phyloP scores from a whole-genome alignment of 2,113 vertebrate species.

The Pholis gunnellus region DNA sequence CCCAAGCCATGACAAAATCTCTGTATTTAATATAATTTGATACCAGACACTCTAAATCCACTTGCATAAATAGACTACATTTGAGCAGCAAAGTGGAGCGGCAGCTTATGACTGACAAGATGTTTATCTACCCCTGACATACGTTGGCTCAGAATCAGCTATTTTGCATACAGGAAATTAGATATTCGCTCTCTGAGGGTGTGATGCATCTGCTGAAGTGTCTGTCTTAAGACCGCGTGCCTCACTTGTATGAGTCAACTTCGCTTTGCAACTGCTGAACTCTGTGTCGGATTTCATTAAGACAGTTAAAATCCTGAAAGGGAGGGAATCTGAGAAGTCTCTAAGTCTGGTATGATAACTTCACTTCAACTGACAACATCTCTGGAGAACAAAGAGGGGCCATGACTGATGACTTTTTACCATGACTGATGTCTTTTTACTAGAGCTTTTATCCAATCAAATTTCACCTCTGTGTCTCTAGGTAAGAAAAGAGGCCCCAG shows the following conservation, averaged over 20 bases:
- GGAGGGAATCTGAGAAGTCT: neutral
- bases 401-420: neutral
- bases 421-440: too few species aligned
- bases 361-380: neutral
- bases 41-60: neutral
- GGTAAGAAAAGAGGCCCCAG: too few species aligned
- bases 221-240: constrained; percentile 4
- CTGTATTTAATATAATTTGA: constrained; percentile 9
- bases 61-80: constrained; percentile 1
- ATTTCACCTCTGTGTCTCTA: too few species aligned
- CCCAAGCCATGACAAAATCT: neutral
- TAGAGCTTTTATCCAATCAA: neutral
- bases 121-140: constrained; percentile 12
- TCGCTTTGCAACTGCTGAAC: neutral
- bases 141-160: neutral
- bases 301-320: neutral
- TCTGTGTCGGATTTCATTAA: neutral
- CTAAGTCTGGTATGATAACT: neutral
- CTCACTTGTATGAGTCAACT: constrained; percentile 16
- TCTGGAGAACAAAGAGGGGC: neutral
- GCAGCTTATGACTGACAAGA: constrained; percentile 11
- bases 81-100: neutral
- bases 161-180: constrained; percentile 7
- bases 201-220: neutral
- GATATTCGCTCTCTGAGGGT: neutral